Evolutionary conservation across 2,113 vertebrate species (phyloP).

Genomic region (Leiothrix lutea): DNA sequence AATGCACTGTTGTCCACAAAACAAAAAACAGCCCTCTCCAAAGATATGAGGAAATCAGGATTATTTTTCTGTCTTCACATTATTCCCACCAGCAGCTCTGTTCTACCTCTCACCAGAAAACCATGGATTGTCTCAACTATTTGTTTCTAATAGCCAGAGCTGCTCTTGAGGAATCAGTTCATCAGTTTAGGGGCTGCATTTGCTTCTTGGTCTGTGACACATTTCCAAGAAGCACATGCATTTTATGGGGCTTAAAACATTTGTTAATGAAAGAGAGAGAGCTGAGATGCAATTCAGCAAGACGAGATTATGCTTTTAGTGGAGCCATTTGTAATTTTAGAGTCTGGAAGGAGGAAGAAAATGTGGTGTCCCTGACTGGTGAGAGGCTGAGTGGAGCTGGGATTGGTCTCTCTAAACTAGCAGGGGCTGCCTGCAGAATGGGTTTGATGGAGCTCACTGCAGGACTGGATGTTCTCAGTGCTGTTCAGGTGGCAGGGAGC

Average conservation of each 20-base stretch:
- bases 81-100: neutral
- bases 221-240: neutral
- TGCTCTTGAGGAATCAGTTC: neutral
- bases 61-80: neutral
- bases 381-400: neutral
- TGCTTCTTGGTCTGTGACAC: conserved; percentile 1
- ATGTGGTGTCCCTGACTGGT: neutral
- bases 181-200: neutral
- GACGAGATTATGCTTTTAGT: conserved; percentile 43
- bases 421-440: neutral
- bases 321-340: conserved; percentile 4
- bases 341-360: neutral
- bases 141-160: neutral
- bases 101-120: neutral
- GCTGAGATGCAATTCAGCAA: neutral
- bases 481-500: neutral
- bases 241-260: conserved; percentile 35
- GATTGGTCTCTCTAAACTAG: neutral
- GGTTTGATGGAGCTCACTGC: neutral
- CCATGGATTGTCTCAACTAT: neutral
- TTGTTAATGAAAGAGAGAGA: conserved; percentile 19
- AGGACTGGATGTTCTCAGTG: neutral
- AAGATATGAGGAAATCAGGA: neutral
- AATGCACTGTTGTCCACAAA: neutral
- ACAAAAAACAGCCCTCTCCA: neutral